Evolutionary conservation across 2,797 vertebrate species (phyloP), one percentile per base, ranked within the genome.

Genomic region (Spinus pinus): DNA sequence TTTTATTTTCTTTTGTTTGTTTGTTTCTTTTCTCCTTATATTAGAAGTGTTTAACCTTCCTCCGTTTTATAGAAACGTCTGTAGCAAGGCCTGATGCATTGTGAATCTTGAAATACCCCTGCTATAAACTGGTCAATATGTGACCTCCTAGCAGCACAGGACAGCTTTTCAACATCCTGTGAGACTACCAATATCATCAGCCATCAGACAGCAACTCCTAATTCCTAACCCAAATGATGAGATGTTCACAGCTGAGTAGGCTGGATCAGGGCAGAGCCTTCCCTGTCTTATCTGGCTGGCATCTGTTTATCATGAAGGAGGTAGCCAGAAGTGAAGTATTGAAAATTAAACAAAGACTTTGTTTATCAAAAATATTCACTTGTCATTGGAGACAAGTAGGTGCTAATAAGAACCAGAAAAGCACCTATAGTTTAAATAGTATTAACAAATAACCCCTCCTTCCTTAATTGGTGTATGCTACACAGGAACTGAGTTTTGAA

Each of bases 321-420:
- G 54, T 70, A 81, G 47, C 47, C 54, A 88, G 65, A 62, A 90
- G 12, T 44, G 25, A 92, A 81, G 10, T 24, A 80, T 4, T 66
- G 84, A 86, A 86, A 90, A 51, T 81, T 88, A 86, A 93, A 90
- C 54, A 88, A 91, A 92, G 84, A 50, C 21, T 89, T 83, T 39
- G 35, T 91, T 92, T 94, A 74, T 62, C 57, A 56, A 58, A 91
- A 88, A 62, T 78, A 71, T 39, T 94, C 30, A 28, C 66, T 88
- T 81, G 51, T 86, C 58, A 13, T 37, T 62, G 61, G 56, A 95
- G 79, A 74, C 87, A 94, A 83, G 84, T 81, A 92, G 81, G 87
- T 96, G 94, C n/a, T 96, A 96, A 95, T 93, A 93, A 88, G 66
- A 72, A 91, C 91, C 89, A 96, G 92, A 86, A 88, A 96, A 93